A percentile compares a stretch with the other conserved stretches of the same genome.
Conservation (phyloP, 2,888 invertebrate genomes). For the Eupithecia inturbata region DNA sequence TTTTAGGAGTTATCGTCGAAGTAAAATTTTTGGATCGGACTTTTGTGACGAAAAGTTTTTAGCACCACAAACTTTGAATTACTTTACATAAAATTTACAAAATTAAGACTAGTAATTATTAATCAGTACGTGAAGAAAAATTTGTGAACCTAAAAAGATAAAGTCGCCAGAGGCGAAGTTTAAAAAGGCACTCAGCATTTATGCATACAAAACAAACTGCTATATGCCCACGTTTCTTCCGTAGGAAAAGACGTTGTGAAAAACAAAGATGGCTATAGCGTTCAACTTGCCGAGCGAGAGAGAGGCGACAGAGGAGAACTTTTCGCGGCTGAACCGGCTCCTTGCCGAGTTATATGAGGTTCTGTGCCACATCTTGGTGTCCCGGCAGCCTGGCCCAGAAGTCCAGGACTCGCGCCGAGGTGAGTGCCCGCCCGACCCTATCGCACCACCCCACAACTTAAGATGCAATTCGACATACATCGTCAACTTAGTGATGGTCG, state of each 20-base stretch:
- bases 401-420: conserved; percentile 79
- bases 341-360: conserved; percentile 83
- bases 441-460: conserved; percentile 83
- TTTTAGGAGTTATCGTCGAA: conserved; percentile 42
- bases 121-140: conserved; percentile 27
- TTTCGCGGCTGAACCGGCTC: conserved; percentile 83
- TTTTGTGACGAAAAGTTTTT: conserved; percentile 39
- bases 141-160: conserved; percentile 41
- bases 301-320: conserved; percentile 83
- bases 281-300: conserved; percentile 83
- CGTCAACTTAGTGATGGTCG: conserved; percentile 82
- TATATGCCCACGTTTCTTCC: conserved; percentile 76
- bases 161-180: conserved; percentile 52
- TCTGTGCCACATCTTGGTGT: conserved; percentile 82
- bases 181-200: conserved; percentile 68
- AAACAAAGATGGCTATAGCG: conserved; percentile 84
- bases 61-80: conserved; percentile 22
- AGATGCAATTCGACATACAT: conserved; percentile 85
- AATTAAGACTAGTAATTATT: conserved; percentile 40
- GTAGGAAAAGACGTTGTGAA: conserved; percentile 68
- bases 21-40: conserved; percentile 49
- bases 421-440: conserved; percentile 81
- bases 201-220: conserved; percentile 78
- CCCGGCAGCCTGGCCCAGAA: conserved; percentile 80
- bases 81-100: conserved; percentile 20